Evolutionary conservation across 2,888 invertebrate genomes (phyloP).

Genomic region (Apamea crenata): DNA sequence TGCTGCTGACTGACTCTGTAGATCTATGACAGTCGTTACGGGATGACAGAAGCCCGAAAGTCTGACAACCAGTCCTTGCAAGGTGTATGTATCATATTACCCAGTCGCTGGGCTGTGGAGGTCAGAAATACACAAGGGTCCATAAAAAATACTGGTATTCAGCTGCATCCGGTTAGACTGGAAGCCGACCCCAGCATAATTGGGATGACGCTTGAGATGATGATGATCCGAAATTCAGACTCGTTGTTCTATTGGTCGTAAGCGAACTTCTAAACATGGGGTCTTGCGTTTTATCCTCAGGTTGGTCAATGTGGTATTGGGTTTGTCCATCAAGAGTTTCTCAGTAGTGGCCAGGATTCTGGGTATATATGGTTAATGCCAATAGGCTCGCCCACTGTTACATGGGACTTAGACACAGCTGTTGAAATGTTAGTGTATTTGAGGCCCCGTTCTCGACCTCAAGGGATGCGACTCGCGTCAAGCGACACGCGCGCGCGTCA

Average conservation of each 20-base stretch:
- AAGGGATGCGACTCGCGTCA: too few species aligned
- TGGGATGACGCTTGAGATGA: not conserved
- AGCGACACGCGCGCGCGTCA: too few species aligned
- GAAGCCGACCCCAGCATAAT: not conserved
- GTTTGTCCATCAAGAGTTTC: not conserved
- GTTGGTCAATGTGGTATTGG: not conserved
- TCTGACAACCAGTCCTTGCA: too few species aligned
- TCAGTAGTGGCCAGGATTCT: not conserved
- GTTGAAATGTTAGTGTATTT: too few species aligned
- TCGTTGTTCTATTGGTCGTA: not conserved
- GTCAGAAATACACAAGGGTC: too few species aligned
- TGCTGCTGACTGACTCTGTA: too few species aligned
- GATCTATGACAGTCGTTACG: not conserved
- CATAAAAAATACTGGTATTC: too few species aligned
- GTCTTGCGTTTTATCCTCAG: not conserved
- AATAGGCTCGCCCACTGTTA: not conserved
- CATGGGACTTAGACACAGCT: not conserved
- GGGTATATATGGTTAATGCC: not conserved
- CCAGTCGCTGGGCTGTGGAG: too few species aligned
- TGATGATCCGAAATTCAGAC: too few species aligned
- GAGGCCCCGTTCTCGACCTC: too few species aligned
- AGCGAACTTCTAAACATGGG: not conserved
- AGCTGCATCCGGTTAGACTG: not conserved
- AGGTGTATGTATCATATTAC: too few species aligned
- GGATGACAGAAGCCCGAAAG: not conserved